A percentile compares a stretch with the other conserved stretches of the same genome.
Evolutionary conservation across 2,113 vertebrate species (phyloP).

Genomic region (Chloebia gouldiae): DNA sequence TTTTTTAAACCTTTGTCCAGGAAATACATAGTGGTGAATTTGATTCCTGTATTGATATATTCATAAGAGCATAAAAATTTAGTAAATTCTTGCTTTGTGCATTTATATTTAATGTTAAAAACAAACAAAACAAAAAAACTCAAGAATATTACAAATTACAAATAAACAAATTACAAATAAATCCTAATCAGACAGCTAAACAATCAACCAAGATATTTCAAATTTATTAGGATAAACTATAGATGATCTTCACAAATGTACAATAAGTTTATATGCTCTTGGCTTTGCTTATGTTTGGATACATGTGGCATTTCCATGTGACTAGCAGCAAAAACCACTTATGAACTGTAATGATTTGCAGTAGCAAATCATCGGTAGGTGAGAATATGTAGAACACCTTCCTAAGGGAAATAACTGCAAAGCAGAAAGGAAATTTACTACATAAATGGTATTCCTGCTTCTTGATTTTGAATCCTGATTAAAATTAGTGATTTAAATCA

Average conservation of each 20-base stretch:
- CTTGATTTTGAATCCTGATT: not conserved
- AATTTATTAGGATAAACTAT: not conserved
- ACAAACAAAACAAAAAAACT: fast-evolving
- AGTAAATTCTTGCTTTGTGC: not conserved
- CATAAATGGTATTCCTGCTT: not conserved
- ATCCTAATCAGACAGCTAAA: not conserved
- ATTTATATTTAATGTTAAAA: not conserved
- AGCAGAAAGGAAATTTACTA: not conserved
- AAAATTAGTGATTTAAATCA: not conserved
- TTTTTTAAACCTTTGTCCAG: not conserved
- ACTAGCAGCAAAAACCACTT: not conserved
- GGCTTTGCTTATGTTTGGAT: not conserved
- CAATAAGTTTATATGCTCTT: not conserved
- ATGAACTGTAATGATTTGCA: not conserved
- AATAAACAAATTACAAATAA: not conserved
- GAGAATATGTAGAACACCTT: not conserved
- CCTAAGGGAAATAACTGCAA: not conserved
- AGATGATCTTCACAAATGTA: not conserved
- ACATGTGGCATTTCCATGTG: not conserved
- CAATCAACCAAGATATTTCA: not conserved
- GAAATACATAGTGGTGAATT: not conserved
- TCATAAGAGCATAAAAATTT: not conserved
- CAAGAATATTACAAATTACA: not conserved
- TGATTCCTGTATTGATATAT: not conserved
- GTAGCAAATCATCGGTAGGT: not conserved